A percentile compares a stretch with the other conserved stretches of the same genome.
These are phyloP conservation scores for Muntiacus reevesi DNA, from an alignment of 2,113 vertebrate species.

Conservation along the genomic window DNA sequence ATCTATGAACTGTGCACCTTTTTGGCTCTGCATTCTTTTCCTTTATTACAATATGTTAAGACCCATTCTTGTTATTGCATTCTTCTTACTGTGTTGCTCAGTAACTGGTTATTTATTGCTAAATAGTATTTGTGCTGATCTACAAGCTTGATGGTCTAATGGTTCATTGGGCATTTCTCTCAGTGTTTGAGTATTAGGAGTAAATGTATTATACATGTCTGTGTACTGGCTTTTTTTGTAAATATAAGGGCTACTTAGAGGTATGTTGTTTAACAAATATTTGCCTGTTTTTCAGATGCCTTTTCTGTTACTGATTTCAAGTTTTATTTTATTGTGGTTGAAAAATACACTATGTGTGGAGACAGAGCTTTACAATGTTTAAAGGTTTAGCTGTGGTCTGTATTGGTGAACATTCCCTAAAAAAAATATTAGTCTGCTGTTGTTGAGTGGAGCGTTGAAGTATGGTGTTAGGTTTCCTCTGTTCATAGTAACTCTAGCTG, in stretches of 20 bases:
- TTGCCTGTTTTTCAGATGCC: neutral
- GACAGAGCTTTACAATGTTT: neutral
- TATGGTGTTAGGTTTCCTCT: neutral
- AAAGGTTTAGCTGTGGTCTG: neutral
- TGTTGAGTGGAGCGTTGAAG: neutral
- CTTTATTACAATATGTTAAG: neutral
- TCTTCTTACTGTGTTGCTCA: no score
- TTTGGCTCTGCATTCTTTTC: neutral
- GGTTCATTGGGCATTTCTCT: neutral
- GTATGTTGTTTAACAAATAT: neutral
- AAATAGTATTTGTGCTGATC: neutral
- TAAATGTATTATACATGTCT: neutral
- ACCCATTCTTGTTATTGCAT: no score
- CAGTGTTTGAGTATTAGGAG: neutral
- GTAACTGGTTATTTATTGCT: neutral
- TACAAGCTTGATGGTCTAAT: no score
- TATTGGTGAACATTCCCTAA: neutral
- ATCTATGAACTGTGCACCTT: neutral
- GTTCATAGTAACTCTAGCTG: neutral
- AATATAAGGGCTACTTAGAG: neutral
- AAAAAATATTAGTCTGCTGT: neutral
- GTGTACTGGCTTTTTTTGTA: neutral
- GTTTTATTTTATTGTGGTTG: neutral
- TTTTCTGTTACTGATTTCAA: neutral
- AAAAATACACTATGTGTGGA: neutral